Base-by-base conservation (phyloP, 2,797 vertebrate genomes). In the Huso huso region DNA sequence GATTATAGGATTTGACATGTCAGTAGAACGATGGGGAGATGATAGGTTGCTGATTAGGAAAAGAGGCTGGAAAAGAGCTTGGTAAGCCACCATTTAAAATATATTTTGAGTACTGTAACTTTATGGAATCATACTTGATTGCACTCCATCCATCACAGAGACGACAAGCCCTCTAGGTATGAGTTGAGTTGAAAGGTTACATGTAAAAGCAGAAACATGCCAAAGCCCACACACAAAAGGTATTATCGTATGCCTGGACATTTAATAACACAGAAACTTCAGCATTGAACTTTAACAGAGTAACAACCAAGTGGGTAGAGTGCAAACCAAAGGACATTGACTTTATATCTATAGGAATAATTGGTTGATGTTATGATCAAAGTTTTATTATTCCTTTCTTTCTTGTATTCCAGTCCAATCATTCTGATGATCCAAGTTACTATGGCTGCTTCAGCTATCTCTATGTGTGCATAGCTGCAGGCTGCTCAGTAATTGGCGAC, bases 401-500 rank as follows among this genome's bases (percentile, higher is more conserved):
- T 63, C 48, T 67, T 61, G 23, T 48, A 58, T 48, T 61, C 48
- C 61, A 15, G 50, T 8, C 23, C 7, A 18, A 6, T 51, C 61
- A 37, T 61, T 61, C 51, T 62, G 66, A 65, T 55, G 58, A 48
- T 13, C 55, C 63, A 49, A 62, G 58, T 23, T n/a, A 55, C 63
- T 55, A 9, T 37, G 37, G 4, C 8, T 12, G 49, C 8, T 9
- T 23, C 8, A 23, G 64, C 11, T 49, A 37, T 37, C 48, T 49
- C 37, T 59, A 48, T 51, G n/a, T 61, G 11, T 62, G 13, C 6
- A 51, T 76, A 6, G 80, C 85, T 84, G 68, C 70, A 70, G 85
- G 86, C 80, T 78, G 75, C 71, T 66, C 72, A 77, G 78, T 86
- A 88, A 88, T 84, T 85, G 85, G 78, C 82, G 81, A 74, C 79